Evolutionary conservation across 2,113 vertebrate species (phyloP).

Genomic region (Fregetta grallaria): DNA sequence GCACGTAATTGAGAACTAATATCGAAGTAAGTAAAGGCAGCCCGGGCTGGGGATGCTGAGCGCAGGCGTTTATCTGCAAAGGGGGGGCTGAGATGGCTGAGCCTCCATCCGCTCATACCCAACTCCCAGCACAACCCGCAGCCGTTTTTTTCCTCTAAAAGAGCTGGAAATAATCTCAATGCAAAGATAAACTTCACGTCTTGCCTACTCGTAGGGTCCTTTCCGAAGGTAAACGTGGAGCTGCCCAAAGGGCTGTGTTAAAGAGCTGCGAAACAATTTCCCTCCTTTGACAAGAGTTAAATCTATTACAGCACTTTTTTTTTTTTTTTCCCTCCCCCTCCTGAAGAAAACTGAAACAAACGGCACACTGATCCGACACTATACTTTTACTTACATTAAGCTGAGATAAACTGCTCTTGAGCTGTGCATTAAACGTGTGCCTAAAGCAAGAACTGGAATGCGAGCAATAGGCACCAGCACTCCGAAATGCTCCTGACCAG

Average conservation of each 20-base stretch:
- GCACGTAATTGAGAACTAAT: slow-evolving; percentile 70
- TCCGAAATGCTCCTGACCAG: background rate
- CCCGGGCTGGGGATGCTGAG: slow-evolving; percentile 70
- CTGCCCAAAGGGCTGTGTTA: slow-evolving; percentile 28
- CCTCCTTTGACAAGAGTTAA: slow-evolving; percentile 38
- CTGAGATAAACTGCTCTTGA: slow-evolving; percentile 73
- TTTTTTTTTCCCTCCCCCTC: background rate
- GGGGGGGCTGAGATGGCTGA: slow-evolving; percentile 36
- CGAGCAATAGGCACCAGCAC: background rate
- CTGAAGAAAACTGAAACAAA: slow-evolving; percentile 67
- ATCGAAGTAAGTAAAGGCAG: slow-evolving; percentile 71
- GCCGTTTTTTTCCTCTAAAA: slow-evolving; percentile 2
- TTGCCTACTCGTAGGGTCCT: background rate
- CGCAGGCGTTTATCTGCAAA: slow-evolving; percentile 28
- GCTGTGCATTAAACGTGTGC: slow-evolving; percentile 53
- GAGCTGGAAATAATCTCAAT: slow-evolving; percentile 15
- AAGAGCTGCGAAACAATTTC: background rate
- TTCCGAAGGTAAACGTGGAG: slow-evolving; percentile 42
- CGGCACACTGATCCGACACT: slow-evolving; percentile 52
- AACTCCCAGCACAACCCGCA: slow-evolving; percentile 41
- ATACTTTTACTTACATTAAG: slow-evolving; percentile 68
- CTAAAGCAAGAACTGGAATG: slow-evolving; percentile 60
- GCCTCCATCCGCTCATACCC: slow-evolving; percentile 44
- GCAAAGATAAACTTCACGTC: slow-evolving; percentile 48
- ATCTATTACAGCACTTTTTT: background rate